Conservation (phyloP, 2,797 vertebrate genomes). For the Gallinago stenura region DNA sequence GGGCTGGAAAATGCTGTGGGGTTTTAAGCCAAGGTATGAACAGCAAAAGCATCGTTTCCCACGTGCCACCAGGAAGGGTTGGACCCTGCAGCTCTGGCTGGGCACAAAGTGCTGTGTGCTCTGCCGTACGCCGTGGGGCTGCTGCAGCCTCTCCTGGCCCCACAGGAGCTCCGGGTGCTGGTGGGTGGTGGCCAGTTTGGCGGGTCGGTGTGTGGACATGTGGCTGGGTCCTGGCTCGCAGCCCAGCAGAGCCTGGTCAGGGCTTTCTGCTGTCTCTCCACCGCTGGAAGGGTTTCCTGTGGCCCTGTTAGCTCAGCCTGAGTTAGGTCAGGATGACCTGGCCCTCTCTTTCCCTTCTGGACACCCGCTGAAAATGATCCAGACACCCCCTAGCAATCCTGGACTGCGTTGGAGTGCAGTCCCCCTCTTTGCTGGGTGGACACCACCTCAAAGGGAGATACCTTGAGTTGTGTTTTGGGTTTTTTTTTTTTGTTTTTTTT, state of each 20-base stretch:
- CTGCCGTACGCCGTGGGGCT: not conserved
- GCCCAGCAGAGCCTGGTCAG: rapidly evolving
- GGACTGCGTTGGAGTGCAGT: rapidly evolving
- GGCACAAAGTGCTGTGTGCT: rapidly evolving
- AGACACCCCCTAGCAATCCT: not conserved
- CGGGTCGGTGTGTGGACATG: rapidly evolving
- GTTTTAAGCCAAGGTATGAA: not conserved
- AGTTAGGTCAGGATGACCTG: not conserved
- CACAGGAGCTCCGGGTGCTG: rapidly evolving
- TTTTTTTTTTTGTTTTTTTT: not conserved
- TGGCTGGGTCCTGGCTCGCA: not conserved
- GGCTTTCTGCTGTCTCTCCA: not conserved
- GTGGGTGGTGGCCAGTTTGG: not conserved
- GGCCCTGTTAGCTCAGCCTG: not conserved
- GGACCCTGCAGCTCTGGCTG: not conserved
- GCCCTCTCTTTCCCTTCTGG: not conserved
- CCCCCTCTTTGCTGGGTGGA: not conserved
- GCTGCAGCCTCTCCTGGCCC: not conserved
- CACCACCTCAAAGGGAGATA: not conserved
- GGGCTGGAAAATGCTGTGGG: not conserved
- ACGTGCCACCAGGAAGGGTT: rapidly evolving
- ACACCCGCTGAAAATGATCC: not conserved
- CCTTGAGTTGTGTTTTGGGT: not conserved
- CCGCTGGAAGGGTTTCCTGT: not conserved
- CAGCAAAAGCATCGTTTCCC: not conserved